Percentiles rank a stretch among this genome's conserved stretches.
Conservation (phyloP, 2,113 vertebrate species). For the Gymnobelideus leadbeateri region DNA sequence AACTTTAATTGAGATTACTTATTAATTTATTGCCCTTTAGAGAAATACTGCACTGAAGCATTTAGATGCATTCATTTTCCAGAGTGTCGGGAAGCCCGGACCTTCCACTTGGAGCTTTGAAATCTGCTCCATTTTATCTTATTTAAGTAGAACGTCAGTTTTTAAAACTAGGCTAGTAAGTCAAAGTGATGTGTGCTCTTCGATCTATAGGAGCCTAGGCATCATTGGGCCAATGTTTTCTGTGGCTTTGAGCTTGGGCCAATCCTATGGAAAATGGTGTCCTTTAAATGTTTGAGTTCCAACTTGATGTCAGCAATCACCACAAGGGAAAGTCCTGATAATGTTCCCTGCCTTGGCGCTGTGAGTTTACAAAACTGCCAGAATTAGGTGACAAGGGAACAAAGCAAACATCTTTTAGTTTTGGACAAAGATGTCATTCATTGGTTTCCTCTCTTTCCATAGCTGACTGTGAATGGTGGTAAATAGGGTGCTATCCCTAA, state of each 20-base stretch:
- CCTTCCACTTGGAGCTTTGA: not conserved
- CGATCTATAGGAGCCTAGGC: not conserved
- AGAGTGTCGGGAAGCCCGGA: conserved; percentile 66
- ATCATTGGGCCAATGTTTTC: not conserved
- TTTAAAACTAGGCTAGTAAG: conserved; percentile 3
- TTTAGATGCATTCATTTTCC: conserved; percentile 3
- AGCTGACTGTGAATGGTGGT: no score
- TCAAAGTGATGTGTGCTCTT: not conserved
- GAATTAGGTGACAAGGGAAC: not conserved
- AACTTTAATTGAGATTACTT: conserved; percentile 41
- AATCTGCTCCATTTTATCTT: not conserved
- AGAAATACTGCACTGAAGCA: not conserved
- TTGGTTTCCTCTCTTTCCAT: not conserved
- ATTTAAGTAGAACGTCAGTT: not conserved
- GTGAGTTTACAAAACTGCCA: not conserved
- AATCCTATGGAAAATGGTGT: not conserved
- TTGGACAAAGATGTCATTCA: not conserved
- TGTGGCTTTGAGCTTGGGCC: not conserved
- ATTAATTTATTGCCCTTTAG: not conserved
- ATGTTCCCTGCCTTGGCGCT: not conserved
- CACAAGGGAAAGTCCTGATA: not conserved
- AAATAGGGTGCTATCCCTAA: not conserved
- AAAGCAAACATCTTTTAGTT: not conserved
- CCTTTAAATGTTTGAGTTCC: not conserved
- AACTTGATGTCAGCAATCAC: not conserved